phyloP scores from a whole-genome alignment of 2,113 vertebrate species.

The Ivindomyrus marchei region DNA sequence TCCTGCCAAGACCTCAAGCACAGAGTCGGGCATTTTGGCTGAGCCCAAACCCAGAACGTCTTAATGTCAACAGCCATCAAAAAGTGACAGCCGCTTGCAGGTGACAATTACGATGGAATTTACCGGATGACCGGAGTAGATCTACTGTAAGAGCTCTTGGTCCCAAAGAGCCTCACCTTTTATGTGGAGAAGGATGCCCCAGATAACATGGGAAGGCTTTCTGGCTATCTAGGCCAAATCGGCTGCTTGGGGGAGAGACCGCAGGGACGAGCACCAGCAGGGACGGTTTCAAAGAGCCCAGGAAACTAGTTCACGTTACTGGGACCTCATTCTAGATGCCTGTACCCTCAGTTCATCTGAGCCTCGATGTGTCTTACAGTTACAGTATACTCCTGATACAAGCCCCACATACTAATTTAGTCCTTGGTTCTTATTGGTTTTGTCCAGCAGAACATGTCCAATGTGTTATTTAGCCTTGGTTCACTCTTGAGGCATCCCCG shows the following conservation, averaged over 20 bases:
- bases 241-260: conserved; percentile 25
- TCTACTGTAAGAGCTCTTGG: neutral
- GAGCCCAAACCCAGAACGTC: neutral
- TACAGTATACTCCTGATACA: neutral
- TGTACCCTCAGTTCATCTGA: neutral
- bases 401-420: neutral
- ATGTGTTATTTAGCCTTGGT: neutral
- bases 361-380: neutral
- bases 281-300: conserved; percentile 50
- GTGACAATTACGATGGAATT: neutral
- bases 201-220: conserved; percentile 45
- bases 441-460: neutral
- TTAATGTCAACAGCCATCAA: neutral
- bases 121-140: neutral
- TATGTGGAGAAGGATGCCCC: conserved; percentile 40
- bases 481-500: neutral
- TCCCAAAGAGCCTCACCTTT: conserved; percentile 5
- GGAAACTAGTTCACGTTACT: conserved; percentile 57
- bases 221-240: conserved; percentile 50
- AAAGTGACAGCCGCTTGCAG: neutral
- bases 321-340: conserved; percentile 40
- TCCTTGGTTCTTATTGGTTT: neutral
- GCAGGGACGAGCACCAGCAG: conserved; percentile 39
- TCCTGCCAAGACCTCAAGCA: neutral
- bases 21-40: neutral